A percentile compares a stretch with the other conserved stretches of the same genome.
These are phyloP conservation scores for Aegithalos caudatus DNA, from an alignment of 2,113 vertebrate genomes.

Conservation along the genomic window DNA sequence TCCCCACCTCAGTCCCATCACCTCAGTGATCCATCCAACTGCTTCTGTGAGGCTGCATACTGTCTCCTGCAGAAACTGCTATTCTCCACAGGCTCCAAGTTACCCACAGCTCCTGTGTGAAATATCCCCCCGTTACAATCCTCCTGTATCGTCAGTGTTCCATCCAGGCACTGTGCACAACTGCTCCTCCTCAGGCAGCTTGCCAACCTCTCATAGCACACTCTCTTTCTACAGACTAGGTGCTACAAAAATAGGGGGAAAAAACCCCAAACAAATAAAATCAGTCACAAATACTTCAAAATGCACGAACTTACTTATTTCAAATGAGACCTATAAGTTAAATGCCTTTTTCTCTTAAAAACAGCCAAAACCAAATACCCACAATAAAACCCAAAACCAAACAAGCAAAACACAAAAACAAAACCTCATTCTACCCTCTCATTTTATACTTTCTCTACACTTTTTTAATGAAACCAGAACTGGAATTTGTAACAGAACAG, in stretches of 20 bases:
- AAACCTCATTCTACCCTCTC: neutral
- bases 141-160: neutral
- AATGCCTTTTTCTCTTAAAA: neutral
- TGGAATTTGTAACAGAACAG: neutral
- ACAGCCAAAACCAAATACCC: neutral
- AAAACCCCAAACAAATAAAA: neutral
- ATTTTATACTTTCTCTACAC: neutral
- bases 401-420: neutral
- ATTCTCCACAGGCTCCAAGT: neutral
- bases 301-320: neutral
- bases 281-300: neutral
- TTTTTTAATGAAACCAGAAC: neutral
- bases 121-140: neutral
- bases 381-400: neutral
- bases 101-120: neutral
- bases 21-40: neutral
- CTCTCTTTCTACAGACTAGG: neutral
- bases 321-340: neutral
- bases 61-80: neutral
- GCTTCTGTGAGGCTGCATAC: neutral
- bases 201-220: neutral
- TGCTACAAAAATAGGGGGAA: fast-evolving
- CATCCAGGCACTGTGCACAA: no score
- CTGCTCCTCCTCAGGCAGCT: neutral
- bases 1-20: neutral